Conservation (phyloP, 2,113 vertebrate species). For the Gambusia affinis region DNA sequence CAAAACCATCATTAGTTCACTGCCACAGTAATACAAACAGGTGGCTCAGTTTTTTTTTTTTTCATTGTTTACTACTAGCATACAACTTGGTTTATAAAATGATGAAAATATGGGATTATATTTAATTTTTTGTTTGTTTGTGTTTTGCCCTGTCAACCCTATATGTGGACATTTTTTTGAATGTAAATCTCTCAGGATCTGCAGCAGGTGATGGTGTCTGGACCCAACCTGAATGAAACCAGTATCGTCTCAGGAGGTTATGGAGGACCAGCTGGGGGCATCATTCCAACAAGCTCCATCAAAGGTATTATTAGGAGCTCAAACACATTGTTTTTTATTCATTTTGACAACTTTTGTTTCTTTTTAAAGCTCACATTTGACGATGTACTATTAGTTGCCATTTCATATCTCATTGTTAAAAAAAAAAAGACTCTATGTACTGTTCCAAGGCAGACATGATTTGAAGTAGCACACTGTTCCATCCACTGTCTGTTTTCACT, state of each 20-base stretch:
- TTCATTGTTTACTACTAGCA: no score
- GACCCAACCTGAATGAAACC: slow-evolving; percentile 97
- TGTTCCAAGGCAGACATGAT: neutral
- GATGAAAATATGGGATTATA: no score
- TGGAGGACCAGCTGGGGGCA: slow-evolving; percentile 92
- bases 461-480: neutral
- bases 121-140: neutral
- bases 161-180: neutral
- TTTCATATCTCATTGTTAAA: neutral
- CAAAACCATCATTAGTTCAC: no score
- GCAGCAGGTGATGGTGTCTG: slow-evolving; percentile 98
- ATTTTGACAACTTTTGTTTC: neutral
- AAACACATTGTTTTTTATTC: neutral
- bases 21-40: no score
- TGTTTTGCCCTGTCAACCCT: neutral
- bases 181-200: slow-evolving; percentile 82
- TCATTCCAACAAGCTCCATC: slow-evolving; percentile 87
- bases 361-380: neutral
- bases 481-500: neutral
- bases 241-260: slow-evolving; percentile 98
- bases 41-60: no score
- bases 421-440: neutral
- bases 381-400: neutral
- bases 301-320: slow-evolving; percentile 79
- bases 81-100: no score